Conservation (phyloP, 2,888 invertebrate species). For the Aleiodes alternator region DNA sequence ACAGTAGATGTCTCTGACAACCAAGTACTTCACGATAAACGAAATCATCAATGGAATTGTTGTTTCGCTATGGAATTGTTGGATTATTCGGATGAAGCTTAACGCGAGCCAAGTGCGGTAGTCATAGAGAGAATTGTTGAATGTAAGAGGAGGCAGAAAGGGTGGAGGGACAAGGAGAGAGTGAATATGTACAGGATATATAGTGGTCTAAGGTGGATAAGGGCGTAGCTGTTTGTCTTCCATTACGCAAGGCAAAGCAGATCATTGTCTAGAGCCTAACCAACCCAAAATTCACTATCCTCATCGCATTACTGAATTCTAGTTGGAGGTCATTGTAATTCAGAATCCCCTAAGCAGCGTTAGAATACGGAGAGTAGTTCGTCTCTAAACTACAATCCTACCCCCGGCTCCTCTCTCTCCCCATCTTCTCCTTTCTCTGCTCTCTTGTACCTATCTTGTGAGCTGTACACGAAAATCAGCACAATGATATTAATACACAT, state of each 20-base stretch:
- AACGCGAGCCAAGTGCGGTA: slow-evolving; percentile 18
- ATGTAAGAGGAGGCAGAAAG: slow-evolving; percentile 37
- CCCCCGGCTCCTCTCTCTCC: no score
- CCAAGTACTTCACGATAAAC: no score
- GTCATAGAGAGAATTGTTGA: slow-evolving; percentile 23
- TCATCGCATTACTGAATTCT: slow-evolving; percentile 58
- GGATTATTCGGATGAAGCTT: slow-evolving; percentile 33
- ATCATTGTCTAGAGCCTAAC: slow-evolving; percentile 68
- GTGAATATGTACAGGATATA: slow-evolving; percentile 45
- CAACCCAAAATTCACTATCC: slow-evolving; percentile 66
- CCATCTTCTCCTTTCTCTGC: no score
- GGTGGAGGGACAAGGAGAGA: slow-evolving; percentile 46
- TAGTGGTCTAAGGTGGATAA: slow-evolving; percentile 57
- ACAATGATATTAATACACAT: slow-evolving; percentile 1
- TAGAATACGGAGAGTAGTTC: slow-evolving; percentile 10
- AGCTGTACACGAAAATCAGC: neutral
- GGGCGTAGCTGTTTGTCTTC: slow-evolving; percentile 68
- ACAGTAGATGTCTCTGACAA: no score
- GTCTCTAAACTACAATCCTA: slow-evolving; percentile 11
- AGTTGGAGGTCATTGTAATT: slow-evolving; percentile 60
- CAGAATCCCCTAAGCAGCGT: slow-evolving; percentile 48
- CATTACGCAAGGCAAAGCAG: slow-evolving; percentile 69
- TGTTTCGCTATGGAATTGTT: slow-evolving; percentile 22
- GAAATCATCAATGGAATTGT: neutral
- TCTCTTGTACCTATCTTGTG: no score